Conservation (phyloP, 2,113 vertebrate species). For the Zapus hudsonius region DNA sequence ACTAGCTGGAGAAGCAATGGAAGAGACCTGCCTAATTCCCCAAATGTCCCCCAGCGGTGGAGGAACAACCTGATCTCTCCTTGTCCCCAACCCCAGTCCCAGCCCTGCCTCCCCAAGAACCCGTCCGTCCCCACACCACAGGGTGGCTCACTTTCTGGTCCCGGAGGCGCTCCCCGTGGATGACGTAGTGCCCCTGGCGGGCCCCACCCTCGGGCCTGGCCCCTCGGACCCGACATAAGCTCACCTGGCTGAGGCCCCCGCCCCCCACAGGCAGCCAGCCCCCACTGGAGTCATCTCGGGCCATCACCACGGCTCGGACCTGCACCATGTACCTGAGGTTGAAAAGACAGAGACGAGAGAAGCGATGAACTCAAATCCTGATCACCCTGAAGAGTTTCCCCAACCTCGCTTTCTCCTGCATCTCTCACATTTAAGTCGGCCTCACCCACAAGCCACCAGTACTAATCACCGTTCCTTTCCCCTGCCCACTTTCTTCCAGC, state of each 20-base stretch:
- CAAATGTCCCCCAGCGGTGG: neutral
- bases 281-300: constrained; percentile 96
- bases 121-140: constrained; percentile 38
- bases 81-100: constrained; percentile 34
- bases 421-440: too few species aligned
- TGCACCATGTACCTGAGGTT: constrained; percentile 87
- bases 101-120: constrained; percentile 47
- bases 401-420: too few species aligned
- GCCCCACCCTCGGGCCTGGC: constrained; percentile 87
- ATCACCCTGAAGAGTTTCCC: neutral
- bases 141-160: constrained; percentile 93
- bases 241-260: constrained; percentile 94
- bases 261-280: constrained; percentile 96
- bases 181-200: constrained; percentile 90
- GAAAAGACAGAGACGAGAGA: constrained; percentile 36
- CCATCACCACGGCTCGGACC: constrained; percentile 96
- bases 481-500: too few species aligned
- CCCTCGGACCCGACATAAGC: constrained; percentile 91
- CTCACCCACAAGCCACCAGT: too few species aligned
- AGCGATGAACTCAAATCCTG: constrained; percentile 23
- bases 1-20: neutral
- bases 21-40: neutral
- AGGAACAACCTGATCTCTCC: neutral
- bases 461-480: too few species aligned
- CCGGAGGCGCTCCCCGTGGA: constrained; percentile 93